Evolutionary conservation across 2,113 vertebrate species (phyloP).

Genomic region (Syngnathus scovelli): DNA sequence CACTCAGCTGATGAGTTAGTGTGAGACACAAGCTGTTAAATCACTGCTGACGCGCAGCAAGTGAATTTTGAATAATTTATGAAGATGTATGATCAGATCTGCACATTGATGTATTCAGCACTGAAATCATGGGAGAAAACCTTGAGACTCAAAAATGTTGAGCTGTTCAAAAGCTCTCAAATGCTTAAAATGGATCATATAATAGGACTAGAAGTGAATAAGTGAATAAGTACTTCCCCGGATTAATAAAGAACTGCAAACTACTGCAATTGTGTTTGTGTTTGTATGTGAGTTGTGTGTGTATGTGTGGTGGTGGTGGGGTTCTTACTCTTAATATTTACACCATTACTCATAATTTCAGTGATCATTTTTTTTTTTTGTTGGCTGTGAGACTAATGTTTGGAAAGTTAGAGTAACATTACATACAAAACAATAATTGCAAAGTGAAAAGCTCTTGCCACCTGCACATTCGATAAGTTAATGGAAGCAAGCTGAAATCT

Average conservation of each 20-base stretch:
- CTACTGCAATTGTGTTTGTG: not conserved
- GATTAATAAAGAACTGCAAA: conserved; percentile 3
- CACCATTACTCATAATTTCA: not conserved
- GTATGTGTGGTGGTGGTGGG: not conserved
- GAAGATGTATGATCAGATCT: conserved; percentile 41
- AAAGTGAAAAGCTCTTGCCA: not conserved
- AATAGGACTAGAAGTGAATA: conserved; percentile 5
- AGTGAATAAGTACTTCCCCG: not conserved
- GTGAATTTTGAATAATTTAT: conserved; percentile 51
- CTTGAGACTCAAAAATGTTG: conserved; percentile 17
- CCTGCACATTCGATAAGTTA: not conserved
- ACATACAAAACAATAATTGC: not conserved
- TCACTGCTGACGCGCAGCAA: conserved; percentile 44
- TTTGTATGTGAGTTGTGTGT: not conserved
- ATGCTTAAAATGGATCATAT: not conserved
- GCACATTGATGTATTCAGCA: conserved; percentile 35
- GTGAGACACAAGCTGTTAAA: conserved; percentile 36
- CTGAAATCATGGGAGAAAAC: conserved; percentile 27
- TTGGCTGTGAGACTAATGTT: not conserved
- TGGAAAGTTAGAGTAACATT: not conserved
- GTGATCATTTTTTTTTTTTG: not conserved
- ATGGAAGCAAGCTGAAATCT: not conserved
- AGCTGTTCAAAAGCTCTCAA: not conserved
- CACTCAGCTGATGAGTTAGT: conserved; percentile 11
- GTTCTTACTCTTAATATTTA: not conserved